A percentile compares a stretch with the other conserved stretches of the same genome.
Evolutionary conservation across 2,888 invertebrate genomes (phyloP).

Genomic region (Heliconius hortense): DNA sequence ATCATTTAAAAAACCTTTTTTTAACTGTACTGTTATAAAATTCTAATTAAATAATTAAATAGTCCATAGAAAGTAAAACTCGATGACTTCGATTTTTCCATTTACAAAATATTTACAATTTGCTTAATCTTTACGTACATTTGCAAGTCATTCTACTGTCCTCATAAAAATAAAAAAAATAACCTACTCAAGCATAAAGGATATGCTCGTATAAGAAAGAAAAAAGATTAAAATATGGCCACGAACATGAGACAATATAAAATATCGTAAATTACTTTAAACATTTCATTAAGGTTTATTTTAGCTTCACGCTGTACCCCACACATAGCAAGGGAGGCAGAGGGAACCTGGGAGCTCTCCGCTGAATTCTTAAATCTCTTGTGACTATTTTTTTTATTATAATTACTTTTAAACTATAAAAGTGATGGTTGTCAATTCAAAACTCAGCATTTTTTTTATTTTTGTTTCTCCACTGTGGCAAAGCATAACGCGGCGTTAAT

Average conservation of each 20-base stretch:
- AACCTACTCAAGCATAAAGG: not conserved
- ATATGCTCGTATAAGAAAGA: not conserved
- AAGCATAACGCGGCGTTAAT: too few species aligned
- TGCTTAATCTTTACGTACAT: not conserved
- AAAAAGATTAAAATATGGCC: not conserved
- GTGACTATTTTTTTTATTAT: too few species aligned
- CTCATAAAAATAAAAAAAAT: slow-evolving; percentile 2
- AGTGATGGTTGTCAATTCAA: too few species aligned
- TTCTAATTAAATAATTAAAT: not conserved
- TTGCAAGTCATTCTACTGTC: slow-evolving; percentile 1
- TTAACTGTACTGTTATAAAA: not conserved
- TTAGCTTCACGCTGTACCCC: too few species aligned
- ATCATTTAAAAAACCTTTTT: not conserved
- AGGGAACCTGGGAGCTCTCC: too few species aligned
- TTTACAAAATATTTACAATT: not conserved
- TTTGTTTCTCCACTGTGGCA: too few species aligned
- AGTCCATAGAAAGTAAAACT: not conserved
- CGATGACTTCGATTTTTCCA: not conserved
- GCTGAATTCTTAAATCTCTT: too few species aligned
- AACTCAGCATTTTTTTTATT: too few species aligned
- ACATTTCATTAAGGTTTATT: too few species aligned
- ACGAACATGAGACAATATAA: not conserved
- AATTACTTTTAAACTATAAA: too few species aligned
- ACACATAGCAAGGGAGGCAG: too few species aligned
- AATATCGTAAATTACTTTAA: not conserved